Base-by-base conservation (phyloP, 2,888 invertebrate species). In the Ormyrus pomaceus region DNA sequence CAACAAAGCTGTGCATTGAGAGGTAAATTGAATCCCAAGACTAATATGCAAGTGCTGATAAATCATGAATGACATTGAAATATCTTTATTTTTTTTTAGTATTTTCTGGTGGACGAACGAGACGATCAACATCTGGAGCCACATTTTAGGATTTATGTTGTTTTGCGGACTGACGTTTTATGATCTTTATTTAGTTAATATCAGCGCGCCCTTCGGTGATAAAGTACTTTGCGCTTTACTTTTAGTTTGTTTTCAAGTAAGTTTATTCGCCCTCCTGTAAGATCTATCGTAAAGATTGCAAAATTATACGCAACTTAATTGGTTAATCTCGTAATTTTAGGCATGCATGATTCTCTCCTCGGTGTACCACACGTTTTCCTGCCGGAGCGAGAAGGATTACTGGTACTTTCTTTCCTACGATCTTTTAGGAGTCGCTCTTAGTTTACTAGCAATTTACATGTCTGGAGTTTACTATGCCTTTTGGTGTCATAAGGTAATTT, bases 41-140 rank as follows among this genome's bases (percentile, higher is more conserved):
- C 8, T 13, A 34, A 34, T 58, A 50, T 61, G 5, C 19, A 46
- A 62, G 34, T 53, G 10, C 53, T 53, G 6, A 65, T 56, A 58
- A 34, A 34, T 34, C 4, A 34, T 4, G 4, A 34, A 34, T 34
- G 34, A 4, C 34, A 34, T 34, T 50, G 3, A 8, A 48, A 34
- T 34, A 34, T 34, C 4, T 59, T 46, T 76, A 73, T 83, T 74
- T 71, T 80, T 80, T 92, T 94, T 83, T 92, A 97, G 98, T 90
- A 93, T 97, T 88, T 97, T 98, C 92, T 96, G 97, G 95, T 97
- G 98, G 97, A 98, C 97, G 77, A 99, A 99, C 90, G 99, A 99
- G 91, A 98, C 98, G 0, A 94, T 99, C 89, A 99, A 99, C 89
- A 98, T 99, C 88, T 99, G 99, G 99, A 97, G 97, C 65, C 99